Evolutionary conservation across 35 echinoderm and acorn worm species (phyloP).

Genomic region (Diadema setosum): DNA sequence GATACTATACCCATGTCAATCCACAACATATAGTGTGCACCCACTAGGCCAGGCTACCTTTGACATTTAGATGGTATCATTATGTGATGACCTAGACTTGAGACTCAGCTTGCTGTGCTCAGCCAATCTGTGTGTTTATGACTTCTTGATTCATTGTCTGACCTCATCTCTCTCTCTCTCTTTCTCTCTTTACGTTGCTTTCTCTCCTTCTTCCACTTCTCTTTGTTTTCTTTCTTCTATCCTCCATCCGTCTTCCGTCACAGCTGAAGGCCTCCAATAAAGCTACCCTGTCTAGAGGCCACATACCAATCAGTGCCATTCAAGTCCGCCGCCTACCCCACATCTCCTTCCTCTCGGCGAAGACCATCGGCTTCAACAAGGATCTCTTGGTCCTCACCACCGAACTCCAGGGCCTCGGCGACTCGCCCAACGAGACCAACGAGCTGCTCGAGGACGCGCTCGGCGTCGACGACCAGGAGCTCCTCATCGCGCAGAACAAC

Average conservation of each 20-base stretch:
- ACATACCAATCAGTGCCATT: slow-evolving; percentile 89
- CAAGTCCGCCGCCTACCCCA: slow-evolving; percentile 80
- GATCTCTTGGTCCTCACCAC: slow-evolving; percentile 54
- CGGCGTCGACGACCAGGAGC: not conserved
- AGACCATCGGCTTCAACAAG: slow-evolving; percentile 50
- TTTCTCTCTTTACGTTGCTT: not conserved
- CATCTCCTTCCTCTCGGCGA: slow-evolving; percentile 15
- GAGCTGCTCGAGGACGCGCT: slow-evolving; percentile 43
- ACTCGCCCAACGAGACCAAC: slow-evolving; percentile 28
- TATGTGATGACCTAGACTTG: no score
- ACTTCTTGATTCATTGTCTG: not conserved
- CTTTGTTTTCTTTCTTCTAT: not conserved
- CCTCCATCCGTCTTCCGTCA: not conserved
- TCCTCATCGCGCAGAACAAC: not conserved
- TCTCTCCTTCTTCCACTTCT: not conserved
- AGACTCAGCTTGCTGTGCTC: no score
- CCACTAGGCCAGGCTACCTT: no score
- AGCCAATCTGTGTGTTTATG: not conserved
- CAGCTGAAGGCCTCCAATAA: slow-evolving; percentile 69
- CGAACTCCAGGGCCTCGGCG: slow-evolving; percentile 37
- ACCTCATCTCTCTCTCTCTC: not conserved
- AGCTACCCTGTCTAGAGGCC: slow-evolving; percentile 53
- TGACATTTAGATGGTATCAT: no score
- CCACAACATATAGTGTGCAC: no score
- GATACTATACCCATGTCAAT: no score